phyloP scores from a whole-genome alignment of 2,113 vertebrate genomes.

The Quiscalus mexicanus region DNA sequence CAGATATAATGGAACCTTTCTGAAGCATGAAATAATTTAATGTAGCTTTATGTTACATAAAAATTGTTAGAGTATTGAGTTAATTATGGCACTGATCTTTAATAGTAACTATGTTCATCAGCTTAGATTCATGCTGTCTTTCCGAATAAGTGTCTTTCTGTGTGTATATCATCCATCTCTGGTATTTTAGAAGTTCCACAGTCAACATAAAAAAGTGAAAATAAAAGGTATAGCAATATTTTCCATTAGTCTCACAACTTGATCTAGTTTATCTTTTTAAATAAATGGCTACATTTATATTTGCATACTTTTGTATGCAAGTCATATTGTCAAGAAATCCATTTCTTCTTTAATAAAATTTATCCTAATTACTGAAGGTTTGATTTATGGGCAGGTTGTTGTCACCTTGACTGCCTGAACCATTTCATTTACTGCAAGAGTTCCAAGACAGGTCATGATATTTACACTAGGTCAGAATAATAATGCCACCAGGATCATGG shows the following conservation, averaged over 20 bases:
- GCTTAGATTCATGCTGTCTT: not conserved
- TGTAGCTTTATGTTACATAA: conserved; percentile 36
- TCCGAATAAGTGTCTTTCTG: not conserved
- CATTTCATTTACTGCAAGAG: conserved; percentile 71
- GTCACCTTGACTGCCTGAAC: conserved; percentile 69
- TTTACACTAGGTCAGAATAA: conserved; percentile 85
- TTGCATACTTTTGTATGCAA: conserved; percentile 46
- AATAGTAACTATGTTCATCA: not conserved
- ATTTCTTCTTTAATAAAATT: conserved; percentile 76
- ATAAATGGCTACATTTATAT: conserved; percentile 56
- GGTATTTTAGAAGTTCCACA: conserved; percentile 7
- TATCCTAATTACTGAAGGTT: conserved; percentile 66
- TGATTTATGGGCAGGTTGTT: conserved; percentile 80
- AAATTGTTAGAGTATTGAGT: conserved; percentile 10
- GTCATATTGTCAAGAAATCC: conserved; percentile 74
- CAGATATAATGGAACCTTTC: not conserved
- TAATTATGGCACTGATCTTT: conserved; percentile 29
- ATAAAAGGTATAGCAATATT: not conserved
- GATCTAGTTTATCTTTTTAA: not conserved
- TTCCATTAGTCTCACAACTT: not conserved
- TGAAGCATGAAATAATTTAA: conserved; percentile 16
- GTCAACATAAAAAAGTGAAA: conserved; percentile 7
- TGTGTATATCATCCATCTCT: not conserved
- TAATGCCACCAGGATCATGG: conserved; percentile 62
- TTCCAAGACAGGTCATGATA: conserved; percentile 79